Percentiles rank a stretch among this genome's conserved stretches.
Evolutionary conservation across 2,888 invertebrate genomes (phyloP).

Genomic region (Troides oblongomaculatus): DNA sequence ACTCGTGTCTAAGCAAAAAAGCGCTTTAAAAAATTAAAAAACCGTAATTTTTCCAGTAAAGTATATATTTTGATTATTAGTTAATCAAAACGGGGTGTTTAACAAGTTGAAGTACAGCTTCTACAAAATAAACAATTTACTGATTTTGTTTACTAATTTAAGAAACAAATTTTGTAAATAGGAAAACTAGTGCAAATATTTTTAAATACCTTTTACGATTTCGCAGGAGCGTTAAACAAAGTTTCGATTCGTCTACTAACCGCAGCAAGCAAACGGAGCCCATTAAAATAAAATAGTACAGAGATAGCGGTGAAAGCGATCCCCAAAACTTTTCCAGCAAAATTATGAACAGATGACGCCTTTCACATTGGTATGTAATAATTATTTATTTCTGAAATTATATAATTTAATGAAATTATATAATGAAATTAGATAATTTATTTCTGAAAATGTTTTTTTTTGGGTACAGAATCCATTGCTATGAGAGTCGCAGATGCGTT

Average conservation of each 20-base stretch:
- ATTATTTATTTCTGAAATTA: too few relatives aligned
- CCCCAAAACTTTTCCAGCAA: not conserved
- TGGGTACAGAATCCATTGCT: too few relatives aligned
- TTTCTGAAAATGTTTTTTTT: not conserved
- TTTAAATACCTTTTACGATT: not conserved
- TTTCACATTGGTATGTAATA: not conserved
- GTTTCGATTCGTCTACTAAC: not conserved
- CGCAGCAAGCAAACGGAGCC: constrained; percentile 9
- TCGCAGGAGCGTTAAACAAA: not conserved
- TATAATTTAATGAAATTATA: too few relatives aligned
- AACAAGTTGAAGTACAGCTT: too few relatives aligned
- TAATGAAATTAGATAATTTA: too few relatives aligned
- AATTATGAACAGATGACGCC: not conserved
- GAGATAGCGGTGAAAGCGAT: constrained; percentile 2
- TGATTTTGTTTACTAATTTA: not conserved
- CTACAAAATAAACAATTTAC: not conserved
- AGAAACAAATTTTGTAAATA: not conserved
- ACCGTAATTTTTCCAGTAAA: too few relatives aligned
- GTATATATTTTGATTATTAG: too few relatives aligned
- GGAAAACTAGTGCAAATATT: not conserved
- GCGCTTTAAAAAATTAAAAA: too few relatives aligned
- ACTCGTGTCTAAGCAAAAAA: too few relatives aligned
- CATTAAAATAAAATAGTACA: constrained; percentile 19
- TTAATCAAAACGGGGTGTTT: too few relatives aligned
- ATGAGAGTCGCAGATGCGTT: too few relatives aligned